Conservation (phyloP, 2,888 invertebrate species). For the Drosophila paracracens region DNA sequence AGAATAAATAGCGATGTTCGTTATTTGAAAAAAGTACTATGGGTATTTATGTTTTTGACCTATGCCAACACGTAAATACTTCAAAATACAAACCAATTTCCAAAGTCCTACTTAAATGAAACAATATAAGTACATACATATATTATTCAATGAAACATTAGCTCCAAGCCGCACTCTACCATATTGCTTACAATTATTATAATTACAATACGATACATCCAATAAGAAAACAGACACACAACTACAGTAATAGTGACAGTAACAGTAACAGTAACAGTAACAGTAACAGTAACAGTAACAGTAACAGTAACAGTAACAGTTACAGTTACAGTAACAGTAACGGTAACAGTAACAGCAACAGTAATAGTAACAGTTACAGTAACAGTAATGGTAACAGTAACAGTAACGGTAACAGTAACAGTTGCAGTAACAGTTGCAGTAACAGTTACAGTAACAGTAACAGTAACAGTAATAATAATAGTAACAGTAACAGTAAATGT, state of each 20-base stretch:
- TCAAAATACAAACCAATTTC: constrained; percentile 23
- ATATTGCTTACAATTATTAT: constrained; percentile 72
- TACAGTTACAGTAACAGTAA: neutral
- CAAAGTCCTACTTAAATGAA: constrained; percentile 44
- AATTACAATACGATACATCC: constrained; percentile 37
- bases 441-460: constrained; percentile 51
- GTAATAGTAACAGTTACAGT: constrained; percentile 17
- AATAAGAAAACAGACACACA: constrained; percentile 18
- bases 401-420: constrained; percentile 44
- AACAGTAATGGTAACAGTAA: constrained; percentile 39
- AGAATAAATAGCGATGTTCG: constrained; percentile 21
- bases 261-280: constrained; percentile 31
- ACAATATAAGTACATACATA: constrained; percentile 40
- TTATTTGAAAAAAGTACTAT: constrained; percentile 22
- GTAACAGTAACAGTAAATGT: constrained; percentile 52
- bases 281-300: constrained; percentile 6
- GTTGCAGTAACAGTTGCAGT: constrained; percentile 24
- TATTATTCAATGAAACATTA: constrained; percentile 79
- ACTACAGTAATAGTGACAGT: constrained; percentile 60
- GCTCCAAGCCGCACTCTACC: constrained; percentile 74
- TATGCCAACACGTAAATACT: constrained; percentile 14
- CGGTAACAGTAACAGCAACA: constrained; percentile 14
- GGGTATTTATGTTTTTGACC: constrained; percentile 37
- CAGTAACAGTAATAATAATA: constrained; percentile 61
- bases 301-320: constrained; percentile 12